Base-by-base conservation (phyloP, 2,113 vertebrate genomes). In the Euleptes europaea region DNA sequence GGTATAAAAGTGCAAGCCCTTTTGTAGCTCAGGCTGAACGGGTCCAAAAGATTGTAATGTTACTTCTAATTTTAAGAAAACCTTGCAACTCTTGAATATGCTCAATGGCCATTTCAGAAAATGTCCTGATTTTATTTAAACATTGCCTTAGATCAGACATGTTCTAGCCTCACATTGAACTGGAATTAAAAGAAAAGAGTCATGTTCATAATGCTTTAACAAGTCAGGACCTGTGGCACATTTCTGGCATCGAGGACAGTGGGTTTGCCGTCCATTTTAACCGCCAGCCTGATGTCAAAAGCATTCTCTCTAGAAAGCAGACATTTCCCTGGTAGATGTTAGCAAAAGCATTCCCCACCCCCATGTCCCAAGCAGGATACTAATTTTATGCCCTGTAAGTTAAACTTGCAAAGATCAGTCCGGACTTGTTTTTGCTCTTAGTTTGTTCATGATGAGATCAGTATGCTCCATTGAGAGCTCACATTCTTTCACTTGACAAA, bases 201-300 rank as follows among this genome's bases (percentile, higher is more conserved):
- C 72, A 94, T 95, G 94, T 95, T 96, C 93, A 95, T 93, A 94
- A 93, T 92, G 92, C 93, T 94, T 92, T 89, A 93, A 94, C 95
- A 93, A 95, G 96, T 92, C 94, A 94, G 92, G 94, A 94, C 95
- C 94, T 95, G 95, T 83, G 92, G 86, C 79, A 90, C 23, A 66
- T 94, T 95, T 95, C 91, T 96, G 95, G 94, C 95, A 94, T 23
- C 84, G 84, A 75, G 94, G 92, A 93, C 82, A 63, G 95, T 87
- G n/a, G 75, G 88, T 86, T 91, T 86, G 86, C 93, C 78, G 90
- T 90, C 94, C 94, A 44, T 92, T 92, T 92, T 93, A 71, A 79
- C 94, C 95, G 95, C 94, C 95, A 94, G 95, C 95, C 92, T 86
- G 89, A 92, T 92, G 92, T 91, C 89, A 95, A 93, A 94, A 94